Conservation (phyloP, 2,888 invertebrate species). For the Smittia sp. region DNA sequence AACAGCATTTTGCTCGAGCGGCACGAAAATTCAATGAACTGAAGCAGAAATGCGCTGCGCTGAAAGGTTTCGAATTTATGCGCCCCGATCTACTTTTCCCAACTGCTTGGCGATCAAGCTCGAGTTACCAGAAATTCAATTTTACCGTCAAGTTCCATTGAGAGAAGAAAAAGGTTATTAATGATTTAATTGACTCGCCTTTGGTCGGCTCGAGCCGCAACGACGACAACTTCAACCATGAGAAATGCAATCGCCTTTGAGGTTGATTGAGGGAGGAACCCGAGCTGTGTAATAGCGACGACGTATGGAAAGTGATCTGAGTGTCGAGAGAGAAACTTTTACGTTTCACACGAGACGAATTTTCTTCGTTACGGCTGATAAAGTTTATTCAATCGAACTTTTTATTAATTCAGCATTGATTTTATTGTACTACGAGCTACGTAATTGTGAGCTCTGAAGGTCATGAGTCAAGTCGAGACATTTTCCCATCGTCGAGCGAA, state of each 20-base stretch:
- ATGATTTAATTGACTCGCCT: background rate
- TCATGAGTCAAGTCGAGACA: no score
- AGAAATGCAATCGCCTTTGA: background rate
- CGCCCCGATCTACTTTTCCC: background rate
- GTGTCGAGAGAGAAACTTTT: background rate
- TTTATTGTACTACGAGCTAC: no score
- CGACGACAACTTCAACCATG: background rate
- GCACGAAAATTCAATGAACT: slow-evolving; percentile 32
- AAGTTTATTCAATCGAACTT: background rate
- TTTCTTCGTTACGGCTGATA: slow-evolving; percentile 13
- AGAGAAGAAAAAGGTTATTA: background rate
- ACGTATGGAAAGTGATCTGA: background rate
- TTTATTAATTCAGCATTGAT: background rate
- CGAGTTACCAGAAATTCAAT: slow-evolving; percentile 3
- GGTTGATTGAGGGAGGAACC: background rate
- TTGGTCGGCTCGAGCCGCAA: background rate
- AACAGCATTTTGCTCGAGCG: slow-evolving; percentile 16
- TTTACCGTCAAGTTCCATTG: background rate
- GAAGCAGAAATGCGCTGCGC: slow-evolving; percentile 9
- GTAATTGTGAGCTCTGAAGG: no score
- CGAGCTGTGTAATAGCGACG: no score
- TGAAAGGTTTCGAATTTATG: slow-evolving; percentile 30
- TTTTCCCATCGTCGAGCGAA: no score
- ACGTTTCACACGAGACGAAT: background rate
- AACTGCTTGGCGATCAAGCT: background rate